These are phyloP conservation scores for Drosophila truncata DNA, from an alignment of 1,140 invertebrate species.

Conservation along the genomic window DNA sequence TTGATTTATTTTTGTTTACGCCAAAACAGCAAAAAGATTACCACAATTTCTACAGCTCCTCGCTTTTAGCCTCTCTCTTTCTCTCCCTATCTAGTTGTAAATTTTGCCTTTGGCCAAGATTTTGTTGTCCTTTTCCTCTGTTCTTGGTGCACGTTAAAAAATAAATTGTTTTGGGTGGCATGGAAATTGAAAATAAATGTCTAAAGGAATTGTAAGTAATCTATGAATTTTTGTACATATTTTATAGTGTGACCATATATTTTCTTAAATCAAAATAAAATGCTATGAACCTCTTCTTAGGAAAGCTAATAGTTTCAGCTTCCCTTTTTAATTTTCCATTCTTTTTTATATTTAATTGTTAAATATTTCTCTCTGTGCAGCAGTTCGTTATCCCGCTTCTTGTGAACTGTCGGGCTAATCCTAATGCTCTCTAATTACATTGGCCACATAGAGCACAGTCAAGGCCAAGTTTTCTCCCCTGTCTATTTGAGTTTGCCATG, in stretches of 20 bases:
- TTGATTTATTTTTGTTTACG: slow-evolving; percentile 82
- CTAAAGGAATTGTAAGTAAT: too few species aligned
- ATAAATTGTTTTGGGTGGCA: not conserved
- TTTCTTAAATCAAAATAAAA: not conserved
- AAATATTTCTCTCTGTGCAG: slow-evolving; percentile 8
- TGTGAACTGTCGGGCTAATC: slow-evolving; percentile 64
- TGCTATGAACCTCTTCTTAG: not conserved
- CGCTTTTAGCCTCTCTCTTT: not conserved
- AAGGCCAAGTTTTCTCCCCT: slow-evolving; percentile 37
- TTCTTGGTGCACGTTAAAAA: slow-evolving; percentile 6
- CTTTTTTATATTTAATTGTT: not conserved
- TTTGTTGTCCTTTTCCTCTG: slow-evolving; percentile 35
- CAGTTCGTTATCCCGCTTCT: slow-evolving; percentile 50
- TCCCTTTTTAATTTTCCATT: not conserved
- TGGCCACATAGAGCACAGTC: slow-evolving; percentile 39
- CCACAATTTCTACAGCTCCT: slow-evolving; percentile 25
- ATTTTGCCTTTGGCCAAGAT: slow-evolving; percentile 31
- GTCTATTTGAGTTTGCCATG: slow-evolving; percentile 50
- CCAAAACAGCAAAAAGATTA: slow-evolving; percentile 63
- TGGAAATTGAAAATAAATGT: too few species aligned
- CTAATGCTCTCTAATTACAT: slow-evolving; percentile 83
- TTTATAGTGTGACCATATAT: not conserved
- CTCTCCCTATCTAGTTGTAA: not conserved
- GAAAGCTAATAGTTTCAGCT: not conserved
- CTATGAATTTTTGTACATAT: not conserved